Conservation (phyloP, 2,113 vertebrate species). For the Caracal caracal region DNA sequence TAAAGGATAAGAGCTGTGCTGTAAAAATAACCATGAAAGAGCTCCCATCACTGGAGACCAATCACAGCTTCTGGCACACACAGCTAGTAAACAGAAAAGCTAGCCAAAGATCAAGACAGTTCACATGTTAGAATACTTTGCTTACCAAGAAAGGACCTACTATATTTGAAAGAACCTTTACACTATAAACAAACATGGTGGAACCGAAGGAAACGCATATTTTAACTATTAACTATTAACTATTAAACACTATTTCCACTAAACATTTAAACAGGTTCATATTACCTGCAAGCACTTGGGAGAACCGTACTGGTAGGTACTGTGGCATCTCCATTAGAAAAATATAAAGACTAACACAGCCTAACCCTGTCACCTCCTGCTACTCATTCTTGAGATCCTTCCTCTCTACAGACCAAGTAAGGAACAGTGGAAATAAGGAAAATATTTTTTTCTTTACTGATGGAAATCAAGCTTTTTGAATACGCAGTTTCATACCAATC, state of each 20-base stretch:
- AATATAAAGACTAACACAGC: not conserved
- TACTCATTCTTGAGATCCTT: not conserved
- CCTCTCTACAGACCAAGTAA: not conserved
- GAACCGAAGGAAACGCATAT: not conserved
- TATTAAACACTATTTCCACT: not conserved
- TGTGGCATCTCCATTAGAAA: not conserved
- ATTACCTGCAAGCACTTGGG: not conserved
- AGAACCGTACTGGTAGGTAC: not conserved
- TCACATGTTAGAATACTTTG: not conserved
- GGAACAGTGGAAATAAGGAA: not conserved
- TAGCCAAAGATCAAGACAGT: not conserved
- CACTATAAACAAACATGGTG: not conserved
- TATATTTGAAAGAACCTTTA: slow-evolving; percentile 17
- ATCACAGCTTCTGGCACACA: not conserved
- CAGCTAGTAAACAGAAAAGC: slow-evolving; percentile 27
- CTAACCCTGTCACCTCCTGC: not conserved
- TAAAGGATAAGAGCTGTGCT: not conserved
- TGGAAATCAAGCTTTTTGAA: not conserved
- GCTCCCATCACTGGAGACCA: not conserved
- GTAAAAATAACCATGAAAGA: not conserved
- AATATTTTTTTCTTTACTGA: slow-evolving; percentile 1
- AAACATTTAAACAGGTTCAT: not conserved
- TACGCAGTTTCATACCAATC: not conserved
- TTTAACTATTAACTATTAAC: not conserved
- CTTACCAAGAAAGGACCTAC: slow-evolving; percentile 14